These are phyloP conservation scores for Crotalus tigris DNA, from an alignment of 2,113 vertebrate species.

Conservation along the genomic window DNA sequence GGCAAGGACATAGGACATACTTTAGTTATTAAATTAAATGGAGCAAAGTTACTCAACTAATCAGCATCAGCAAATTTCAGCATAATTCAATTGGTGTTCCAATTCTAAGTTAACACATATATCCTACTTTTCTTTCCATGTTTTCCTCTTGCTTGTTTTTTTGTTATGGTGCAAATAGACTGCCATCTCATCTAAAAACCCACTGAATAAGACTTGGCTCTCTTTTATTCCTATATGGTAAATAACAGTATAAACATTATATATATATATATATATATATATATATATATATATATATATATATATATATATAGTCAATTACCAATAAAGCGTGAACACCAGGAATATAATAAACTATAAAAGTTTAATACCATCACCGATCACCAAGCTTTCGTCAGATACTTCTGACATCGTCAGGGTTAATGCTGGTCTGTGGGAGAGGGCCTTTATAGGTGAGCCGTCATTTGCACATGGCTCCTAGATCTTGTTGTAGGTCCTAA, in stretches of 20 bases:
- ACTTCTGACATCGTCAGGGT: too few relatives aligned
- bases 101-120: neutral
- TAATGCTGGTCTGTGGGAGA: too few relatives aligned
- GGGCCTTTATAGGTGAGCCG: too few relatives aligned
- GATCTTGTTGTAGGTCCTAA: too few relatives aligned
- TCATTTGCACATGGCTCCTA: too few relatives aligned
- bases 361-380: too few relatives aligned
- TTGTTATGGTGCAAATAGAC: neutral
- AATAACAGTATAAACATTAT: neutral
- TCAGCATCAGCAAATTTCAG: neutral
- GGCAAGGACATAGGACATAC: slow-evolving; percentile 27
- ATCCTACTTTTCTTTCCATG: neutral
- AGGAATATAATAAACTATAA: too few relatives aligned
- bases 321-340: too few relatives aligned
- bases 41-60: neutral
- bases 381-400: too few relatives aligned
- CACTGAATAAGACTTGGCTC: neutral
- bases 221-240: neutral
- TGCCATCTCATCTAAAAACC: neutral
- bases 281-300: too few relatives aligned
- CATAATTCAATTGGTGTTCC: neutral
- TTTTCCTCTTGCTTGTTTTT: neutral
- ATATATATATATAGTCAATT: neutral
- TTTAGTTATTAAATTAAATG: slow-evolving; percentile 4
- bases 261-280: too few relatives aligned